Evolutionary conservation across 2,113 vertebrate genomes (phyloP), one percentile per base, ranked within the genome.

Genomic region (Tyrannus savana): DNA sequence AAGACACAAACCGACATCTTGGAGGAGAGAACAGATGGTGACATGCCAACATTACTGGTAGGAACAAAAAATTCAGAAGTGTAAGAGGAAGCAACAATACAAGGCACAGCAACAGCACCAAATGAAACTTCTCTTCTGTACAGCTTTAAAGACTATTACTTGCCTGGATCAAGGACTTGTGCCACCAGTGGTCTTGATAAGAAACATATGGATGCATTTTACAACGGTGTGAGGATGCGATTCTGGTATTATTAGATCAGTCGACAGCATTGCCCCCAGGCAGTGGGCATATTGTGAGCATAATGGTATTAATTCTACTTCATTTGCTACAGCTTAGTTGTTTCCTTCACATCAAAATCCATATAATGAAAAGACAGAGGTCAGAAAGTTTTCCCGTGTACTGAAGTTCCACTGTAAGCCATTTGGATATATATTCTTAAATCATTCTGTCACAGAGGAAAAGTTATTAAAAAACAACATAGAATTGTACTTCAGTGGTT

Each of bases 261-360:
- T 68, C 15, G 1, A 37, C 86, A 93, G 86, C 76, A 14, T 21
- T 93, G 8, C 76, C 93, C 75, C 44, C 69, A 64, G 95, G 95
- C 96, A 92, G 75, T 24, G 49, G 92, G 85, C 88, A 96, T 72
- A 93, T 92, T 96, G 95, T 89, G 92, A 96, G 44, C 88, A 89
- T 93, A 97, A 96, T 96, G 86, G 90, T 35, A 97, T 97, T 97
- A 96, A 97, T 97, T 96, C 96, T 96, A 96, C 93, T 96, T 95
- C 92, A 96, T 96, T 97, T 97, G 87, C 78, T 79, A 10, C 87
- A 94, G 93, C 95, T 88, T 96, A 72, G 66, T 85, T 85, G 91
- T 76, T 95, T 97, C 95, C 93, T 94, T 50, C 12, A 11, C 42
- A 71, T 77, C 71, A 84, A 62, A 78, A 62, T 69, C 84, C 49